Base-by-base conservation (phyloP, 2,888 invertebrate species). In the Podotricha telesiphe region DNA sequence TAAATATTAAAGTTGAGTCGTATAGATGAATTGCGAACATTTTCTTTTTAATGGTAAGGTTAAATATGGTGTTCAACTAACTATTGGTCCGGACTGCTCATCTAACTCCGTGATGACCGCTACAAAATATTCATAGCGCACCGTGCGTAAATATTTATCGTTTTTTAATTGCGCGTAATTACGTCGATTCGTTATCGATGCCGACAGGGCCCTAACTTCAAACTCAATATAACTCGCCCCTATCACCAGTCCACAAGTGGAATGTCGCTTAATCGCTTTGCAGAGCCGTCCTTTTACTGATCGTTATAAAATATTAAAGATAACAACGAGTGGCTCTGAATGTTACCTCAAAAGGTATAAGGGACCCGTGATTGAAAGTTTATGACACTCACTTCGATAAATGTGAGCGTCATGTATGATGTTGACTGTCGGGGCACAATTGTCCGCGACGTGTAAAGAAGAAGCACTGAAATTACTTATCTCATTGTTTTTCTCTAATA, bases 1-100 rank as follows among this genome's bases (percentile, higher is more conserved):
- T 93, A 93, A 93, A 92, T 92, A 91, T 91, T 91, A 91, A 92
- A 91, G 88, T 87, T 86, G 84, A 86, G 88, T 88, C 89, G 91
- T 92, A 91, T 91, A 91, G 90, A 88, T 87, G 89, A 83, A 91
- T 91, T 89, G 92, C 92, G 89, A 91, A 93, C 90, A 91, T 92
- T 91, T 92, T 86, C 88, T 89, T 91, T 91, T 92, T 93, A 91
- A 91, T 93, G 89, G 87, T 86, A 86, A 87, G 87, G 85, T 86
- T 89, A 89, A 91, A 91, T 87, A 89, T 86, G 87, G 87, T 87
- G 89, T 88, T 84, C 86, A 84, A 85, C 63, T 64, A 70, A 63
- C 87, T 84, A 80, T 82, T 78, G 83, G 86, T 79, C 84, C 82
- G 79, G 82, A 84, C 82, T 86, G 59, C 78, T 80, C 86, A 84